These are phyloP conservation scores for Dendropsophus ebraccatus DNA, from an alignment of 2,113 vertebrate genomes.

Conservation along the genomic window DNA sequence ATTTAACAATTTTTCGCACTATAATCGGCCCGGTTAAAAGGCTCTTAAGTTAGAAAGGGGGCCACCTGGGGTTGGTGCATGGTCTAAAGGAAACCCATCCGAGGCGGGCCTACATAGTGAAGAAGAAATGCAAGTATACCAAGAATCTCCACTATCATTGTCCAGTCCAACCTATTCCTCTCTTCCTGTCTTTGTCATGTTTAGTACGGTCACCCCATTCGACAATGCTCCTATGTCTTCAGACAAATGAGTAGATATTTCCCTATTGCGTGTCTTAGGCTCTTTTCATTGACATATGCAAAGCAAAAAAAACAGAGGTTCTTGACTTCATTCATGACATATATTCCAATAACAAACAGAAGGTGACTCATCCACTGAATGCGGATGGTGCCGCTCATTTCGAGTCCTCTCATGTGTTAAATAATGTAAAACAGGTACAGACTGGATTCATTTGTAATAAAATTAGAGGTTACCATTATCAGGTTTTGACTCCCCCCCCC, in stretches of 20 bases:
- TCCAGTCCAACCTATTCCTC: not conserved
- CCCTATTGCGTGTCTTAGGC: not conserved
- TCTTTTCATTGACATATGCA: not conserved
- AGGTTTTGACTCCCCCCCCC: too few species aligned
- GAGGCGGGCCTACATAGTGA: not conserved
- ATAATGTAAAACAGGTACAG: conserved; percentile 2
- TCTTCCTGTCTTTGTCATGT: not conserved
- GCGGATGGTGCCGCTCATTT: not conserved
- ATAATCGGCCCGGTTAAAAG: too few species aligned
- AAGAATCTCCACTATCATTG: not conserved
- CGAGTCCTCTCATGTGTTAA: not conserved
- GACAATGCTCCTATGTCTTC: not conserved
- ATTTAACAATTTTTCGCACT: too few species aligned
- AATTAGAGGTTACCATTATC: not conserved
- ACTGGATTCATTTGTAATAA: not conserved
- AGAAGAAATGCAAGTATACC: not conserved
- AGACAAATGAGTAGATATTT: not conserved
- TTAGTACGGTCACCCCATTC: not conserved
- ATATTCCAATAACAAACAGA: not conserved
- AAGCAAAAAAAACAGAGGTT: not conserved
- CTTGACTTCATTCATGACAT: conserved; percentile 8
- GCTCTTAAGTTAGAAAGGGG: too few species aligned
- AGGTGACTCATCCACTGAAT: conserved; percentile 7
- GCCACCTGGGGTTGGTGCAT: too few species aligned
- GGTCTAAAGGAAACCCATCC: not conserved